Percentiles rank a stretch among this genome's conserved stretches.
Evolutionary conservation across 2,888 invertebrate species (phyloP).

Genomic region (Polyommatus icarus): DNA sequence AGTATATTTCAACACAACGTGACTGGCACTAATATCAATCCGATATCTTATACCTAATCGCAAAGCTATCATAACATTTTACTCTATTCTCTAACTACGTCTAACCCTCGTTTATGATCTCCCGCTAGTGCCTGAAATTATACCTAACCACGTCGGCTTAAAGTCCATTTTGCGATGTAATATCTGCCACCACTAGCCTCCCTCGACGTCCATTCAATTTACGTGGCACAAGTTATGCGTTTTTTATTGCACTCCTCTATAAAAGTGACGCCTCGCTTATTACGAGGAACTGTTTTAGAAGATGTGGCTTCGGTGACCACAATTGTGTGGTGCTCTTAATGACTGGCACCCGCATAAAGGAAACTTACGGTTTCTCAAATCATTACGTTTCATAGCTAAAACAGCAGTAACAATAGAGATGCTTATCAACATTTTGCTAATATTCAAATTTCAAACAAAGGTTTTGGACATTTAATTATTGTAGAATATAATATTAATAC

Average conservation of each 20-base stretch:
- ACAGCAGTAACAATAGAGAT: background rate
- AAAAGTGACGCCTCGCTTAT: slow-evolving; percentile 66
- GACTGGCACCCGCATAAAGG: slow-evolving; percentile 17
- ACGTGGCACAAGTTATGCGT: slow-evolving; percentile 68
- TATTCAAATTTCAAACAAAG: too few relatives aligned
- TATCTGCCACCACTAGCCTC: slow-evolving; percentile 48
- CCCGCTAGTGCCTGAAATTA: slow-evolving; percentile 44
- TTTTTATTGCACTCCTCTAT: slow-evolving; percentile 72
- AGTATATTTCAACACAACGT: slow-evolving; percentile 37
- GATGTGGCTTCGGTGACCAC: slow-evolving; percentile 34
- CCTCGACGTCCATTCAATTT: slow-evolving; percentile 65
- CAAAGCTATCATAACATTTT: slow-evolving; percentile 44
- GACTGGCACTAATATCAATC: slow-evolving; percentile 33
- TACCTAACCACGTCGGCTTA: slow-evolving; percentile 42
- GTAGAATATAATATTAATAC: too few relatives aligned
- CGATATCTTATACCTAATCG: slow-evolving; percentile 35
- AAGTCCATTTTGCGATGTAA: slow-evolving; percentile 44
- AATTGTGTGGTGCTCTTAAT: slow-evolving; percentile 13
- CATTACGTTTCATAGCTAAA: background rate
- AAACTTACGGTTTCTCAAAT: slow-evolving; percentile 6
- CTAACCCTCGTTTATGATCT: slow-evolving; percentile 56
- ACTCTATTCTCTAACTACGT: slow-evolving; percentile 44
- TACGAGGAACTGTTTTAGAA: slow-evolving; percentile 45
- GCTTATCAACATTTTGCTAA: background rate
- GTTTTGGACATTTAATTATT: too few relatives aligned